Evolutionary conservation across 2,888 invertebrate genomes (phyloP).

Genomic region (Limenitis camilla): DNA sequence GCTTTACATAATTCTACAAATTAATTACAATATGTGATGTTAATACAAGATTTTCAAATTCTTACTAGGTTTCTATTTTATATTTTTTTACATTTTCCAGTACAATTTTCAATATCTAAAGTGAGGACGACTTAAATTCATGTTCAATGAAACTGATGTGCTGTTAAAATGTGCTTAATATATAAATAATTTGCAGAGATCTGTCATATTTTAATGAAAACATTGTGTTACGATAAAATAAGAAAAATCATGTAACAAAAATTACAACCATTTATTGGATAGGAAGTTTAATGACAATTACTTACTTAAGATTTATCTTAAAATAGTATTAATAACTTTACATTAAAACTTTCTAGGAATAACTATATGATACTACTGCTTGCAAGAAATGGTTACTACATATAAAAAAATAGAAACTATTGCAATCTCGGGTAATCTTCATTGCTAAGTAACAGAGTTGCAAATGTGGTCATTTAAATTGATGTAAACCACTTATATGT

Average conservation of each 20-base stretch:
- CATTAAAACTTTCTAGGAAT: slow-evolving; percentile 41
- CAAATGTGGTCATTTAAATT: slow-evolving; percentile 48
- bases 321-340: slow-evolving; percentile 50
- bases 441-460: slow-evolving; percentile 48
- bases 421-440: slow-evolving; percentile 64
- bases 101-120: slow-evolving; percentile 36
- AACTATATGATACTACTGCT: slow-evolving; percentile 41
- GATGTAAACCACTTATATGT: slow-evolving; percentile 60
- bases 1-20: slow-evolving; percentile 53
- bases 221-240: no score
- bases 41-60: slow-evolving; percentile 50
- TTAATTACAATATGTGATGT: slow-evolving; percentile 49
- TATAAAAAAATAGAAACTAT: slow-evolving; percentile 71
- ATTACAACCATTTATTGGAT: slow-evolving; percentile 52
- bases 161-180: slow-evolving; percentile 9
- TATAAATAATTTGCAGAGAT: background rate
- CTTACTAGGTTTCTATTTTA: slow-evolving; percentile 57
- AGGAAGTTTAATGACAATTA: slow-evolving; percentile 45
- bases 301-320: slow-evolving; percentile 33
- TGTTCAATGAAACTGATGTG: no score
- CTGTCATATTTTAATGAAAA: no score
- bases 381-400: slow-evolving; percentile 42
- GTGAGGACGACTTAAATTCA: slow-evolving; percentile 12
- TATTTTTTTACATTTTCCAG: slow-evolving; percentile 45
- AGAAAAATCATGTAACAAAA: slow-evolving; percentile 43